A percentile compares a stretch with the other conserved stretches of the same genome.
Evolutionary conservation across 37 sponge, comb jelly and placozoan species (phyloP).

Genomic region (Eunapius fragilis): DNA sequence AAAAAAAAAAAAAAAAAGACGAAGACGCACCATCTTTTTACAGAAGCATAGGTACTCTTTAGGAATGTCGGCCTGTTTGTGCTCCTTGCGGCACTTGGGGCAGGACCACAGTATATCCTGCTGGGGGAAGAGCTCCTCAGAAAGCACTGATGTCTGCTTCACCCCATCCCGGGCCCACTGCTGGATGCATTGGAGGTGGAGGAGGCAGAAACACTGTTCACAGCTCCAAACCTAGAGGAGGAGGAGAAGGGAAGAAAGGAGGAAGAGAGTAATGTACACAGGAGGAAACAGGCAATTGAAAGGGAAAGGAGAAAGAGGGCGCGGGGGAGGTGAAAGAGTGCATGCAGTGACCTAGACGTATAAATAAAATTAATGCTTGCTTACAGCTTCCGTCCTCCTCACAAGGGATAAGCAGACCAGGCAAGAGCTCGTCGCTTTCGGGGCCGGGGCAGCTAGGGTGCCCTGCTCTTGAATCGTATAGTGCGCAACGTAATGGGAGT

Average conservation of each 20-base stretch:
- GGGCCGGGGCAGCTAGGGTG: neutral
- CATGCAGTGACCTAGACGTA: no score
- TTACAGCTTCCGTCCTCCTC: conserved; percentile 39
- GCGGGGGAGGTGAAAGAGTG: neutral
- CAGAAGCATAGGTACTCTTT: conserved; percentile 82
- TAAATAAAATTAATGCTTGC: neutral
- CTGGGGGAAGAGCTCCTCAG: conserved; percentile 72
- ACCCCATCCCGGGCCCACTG: conserved; percentile 91
- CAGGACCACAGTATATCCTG: conserved; percentile 46
- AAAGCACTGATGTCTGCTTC: conserved; percentile 23
- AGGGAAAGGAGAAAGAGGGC: neutral
- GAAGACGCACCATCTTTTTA: conserved; percentile 68
- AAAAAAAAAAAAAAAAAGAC: neutral
- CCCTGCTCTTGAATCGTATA: neutral
- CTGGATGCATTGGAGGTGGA: conserved; percentile 96
- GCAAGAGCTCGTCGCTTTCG: conserved; percentile 13
- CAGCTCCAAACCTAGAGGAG: conserved; percentile 83
- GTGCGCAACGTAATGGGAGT: neutral
- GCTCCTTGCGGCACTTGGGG: conserved; percentile 86
- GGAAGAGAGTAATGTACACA: neutral
- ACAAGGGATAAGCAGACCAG: conserved; percentile 46
- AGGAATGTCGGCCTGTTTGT: conserved; percentile 49
- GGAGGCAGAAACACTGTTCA: conserved; percentile 67
- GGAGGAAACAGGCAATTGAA: neutral
- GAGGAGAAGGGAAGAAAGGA: neutral